A percentile compares a stretch with the other conserved stretches of the same genome.
These are phyloP conservation scores for Cheirogaleus medius DNA, from an alignment of 2,113 vertebrate genomes.

Conservation along the genomic window DNA sequence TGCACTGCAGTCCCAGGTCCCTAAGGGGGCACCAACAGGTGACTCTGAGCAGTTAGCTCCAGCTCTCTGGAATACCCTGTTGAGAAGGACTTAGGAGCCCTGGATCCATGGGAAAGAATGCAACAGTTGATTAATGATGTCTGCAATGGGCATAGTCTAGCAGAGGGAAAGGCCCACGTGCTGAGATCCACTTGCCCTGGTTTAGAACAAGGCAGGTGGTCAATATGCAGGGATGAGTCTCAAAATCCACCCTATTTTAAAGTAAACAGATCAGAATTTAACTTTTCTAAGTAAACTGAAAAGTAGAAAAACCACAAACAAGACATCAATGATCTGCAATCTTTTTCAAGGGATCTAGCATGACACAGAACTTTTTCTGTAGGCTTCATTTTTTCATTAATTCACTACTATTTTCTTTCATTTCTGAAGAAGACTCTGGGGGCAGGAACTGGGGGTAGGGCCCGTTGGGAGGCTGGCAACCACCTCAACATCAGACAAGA, in stretches of 20 bases:
- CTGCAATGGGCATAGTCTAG: background rate
- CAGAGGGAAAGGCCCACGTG: background rate
- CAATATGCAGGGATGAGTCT: background rate
- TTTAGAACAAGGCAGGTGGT: background rate
- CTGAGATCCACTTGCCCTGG: background rate
- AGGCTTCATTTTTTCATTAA: background rate
- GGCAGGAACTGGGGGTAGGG: background rate
- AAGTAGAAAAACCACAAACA: background rate
- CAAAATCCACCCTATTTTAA: background rate
- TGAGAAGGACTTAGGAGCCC: background rate
- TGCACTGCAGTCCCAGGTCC: background rate
- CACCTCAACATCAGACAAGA: background rate
- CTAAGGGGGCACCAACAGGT: background rate
- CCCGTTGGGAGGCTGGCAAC: background rate
- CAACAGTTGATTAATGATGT: background rate
- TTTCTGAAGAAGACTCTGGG: background rate
- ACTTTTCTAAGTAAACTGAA: background rate
- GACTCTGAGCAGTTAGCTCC: background rate
- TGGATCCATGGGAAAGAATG: background rate
- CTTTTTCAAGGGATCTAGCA: background rate
- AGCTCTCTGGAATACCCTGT: background rate
- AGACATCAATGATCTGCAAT: background rate
- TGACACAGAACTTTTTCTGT: background rate
- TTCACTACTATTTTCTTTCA: background rate
- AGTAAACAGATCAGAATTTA: background rate